Conservation (phyloP, 2,797 vertebrate species). For the Phataginus tricuspis region DNA sequence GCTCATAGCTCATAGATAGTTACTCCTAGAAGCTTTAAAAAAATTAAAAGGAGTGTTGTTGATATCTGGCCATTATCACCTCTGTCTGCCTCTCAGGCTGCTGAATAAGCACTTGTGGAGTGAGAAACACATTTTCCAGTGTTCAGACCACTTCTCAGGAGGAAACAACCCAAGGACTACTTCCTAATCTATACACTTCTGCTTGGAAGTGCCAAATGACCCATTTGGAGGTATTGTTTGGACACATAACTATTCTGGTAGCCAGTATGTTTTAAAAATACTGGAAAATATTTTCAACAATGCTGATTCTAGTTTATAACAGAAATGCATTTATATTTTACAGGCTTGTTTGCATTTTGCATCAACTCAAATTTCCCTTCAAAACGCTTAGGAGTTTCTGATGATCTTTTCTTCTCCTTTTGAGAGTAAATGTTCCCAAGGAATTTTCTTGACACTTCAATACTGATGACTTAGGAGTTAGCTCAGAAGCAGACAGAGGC, state of each 20-base stretch:
- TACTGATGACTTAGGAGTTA: not conserved
- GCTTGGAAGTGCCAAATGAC: not conserved
- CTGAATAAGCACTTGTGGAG: constrained; percentile 39
- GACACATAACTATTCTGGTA: not conserved
- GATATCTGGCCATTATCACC: not conserved
- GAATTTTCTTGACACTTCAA: not conserved
- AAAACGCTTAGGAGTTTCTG: not conserved
- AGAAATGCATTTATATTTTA: constrained; percentile 7
- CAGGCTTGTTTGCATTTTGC: not conserved
- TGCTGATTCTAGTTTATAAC: not conserved
- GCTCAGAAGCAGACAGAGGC: not conserved
- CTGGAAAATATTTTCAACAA: not conserved
- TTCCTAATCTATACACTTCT: not conserved
- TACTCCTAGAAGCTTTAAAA: not conserved
- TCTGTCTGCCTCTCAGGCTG: not conserved
- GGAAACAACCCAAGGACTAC: not conserved
- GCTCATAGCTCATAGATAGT: not conserved
- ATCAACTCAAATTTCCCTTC: not conserved
- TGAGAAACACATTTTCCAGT: constrained; percentile 21
- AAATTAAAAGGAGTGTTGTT: not conserved
- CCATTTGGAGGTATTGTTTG: not conserved
- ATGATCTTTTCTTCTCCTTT: not conserved
- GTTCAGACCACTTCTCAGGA: not conserved
- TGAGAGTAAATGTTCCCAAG: not conserved
- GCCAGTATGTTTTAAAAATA: not conserved